Base-by-base conservation (phyloP, 2,113 vertebrate species). In the Mesocricetus auratus region DNA sequence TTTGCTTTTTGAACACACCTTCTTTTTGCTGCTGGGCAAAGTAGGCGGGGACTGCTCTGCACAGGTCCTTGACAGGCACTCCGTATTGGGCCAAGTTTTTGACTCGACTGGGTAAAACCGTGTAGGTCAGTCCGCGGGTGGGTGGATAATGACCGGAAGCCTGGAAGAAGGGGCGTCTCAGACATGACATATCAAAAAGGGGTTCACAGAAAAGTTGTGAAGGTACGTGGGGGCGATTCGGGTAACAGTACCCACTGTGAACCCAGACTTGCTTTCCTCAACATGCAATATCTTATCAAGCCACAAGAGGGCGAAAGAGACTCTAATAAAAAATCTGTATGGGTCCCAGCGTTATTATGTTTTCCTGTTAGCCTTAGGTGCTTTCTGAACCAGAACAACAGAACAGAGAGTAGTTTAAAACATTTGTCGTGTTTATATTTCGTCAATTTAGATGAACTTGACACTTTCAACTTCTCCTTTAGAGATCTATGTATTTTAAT, bases 61-160 rank as follows among this genome's bases (percentile, higher is more conserved):
- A 98, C n/a, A 97, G n/a, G 19, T 97, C 69, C 56, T 95, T 95
- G 77, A 97, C 60, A n/a, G 85, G 39, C 2, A 6, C 73, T 93
- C 97, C 94, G 1, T 89, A 96, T 39, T 95, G 96, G 8, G 95
- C 97, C 66, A 97, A 93, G 71, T 98, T 97, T 94, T 96, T 96
- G 58, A 98, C 45, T 33, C 78, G 89, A 22, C 0, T 93, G 69
- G 95, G 94, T 78, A 95, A 71, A 87, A 98, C 86, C 13, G 73
- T 93, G 89, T 98, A 98, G 87, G 93, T 97, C 77, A 96, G 81
- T 60, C 94, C 95, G 0, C 1, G 58, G n/a, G 89, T 94, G 78
- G 94, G 83, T 6, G 75, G 33, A 69, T 96, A 95, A 56, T 60
- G 71, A 39, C 87, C 60, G 86, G n/a, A 86, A 91, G 4, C 39